Base-by-base conservation (phyloP, 2,113 vertebrate genomes). In the Nothoprocta pentlandii region DNA sequence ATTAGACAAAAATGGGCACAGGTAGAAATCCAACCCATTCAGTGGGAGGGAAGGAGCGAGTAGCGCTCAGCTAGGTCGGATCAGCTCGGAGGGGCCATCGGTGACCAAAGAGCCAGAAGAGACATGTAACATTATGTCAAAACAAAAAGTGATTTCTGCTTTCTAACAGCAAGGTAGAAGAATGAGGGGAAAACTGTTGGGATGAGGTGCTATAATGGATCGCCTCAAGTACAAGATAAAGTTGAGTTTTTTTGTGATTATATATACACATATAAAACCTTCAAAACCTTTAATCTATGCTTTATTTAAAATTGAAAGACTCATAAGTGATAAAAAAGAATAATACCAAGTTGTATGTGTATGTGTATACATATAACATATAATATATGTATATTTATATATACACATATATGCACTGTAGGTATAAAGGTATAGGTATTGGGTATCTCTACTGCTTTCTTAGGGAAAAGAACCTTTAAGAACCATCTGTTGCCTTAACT, bases 401-500 rank as follows among this genome's bases (percentile, higher is more conserved):
- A 62, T 15, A 46, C 34, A 21, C 19, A 59, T 25, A 83, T 15
- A 68, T 20, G 46, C 77, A 44, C 22, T 75, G 47, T 70, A 21
- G 21, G 47, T 49, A 11, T 11, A 49, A 11, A 49, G 49, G 47
- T 49, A 49, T 49, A 49, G 49, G 21, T 49, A 49, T 89, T 80
- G 51, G 58, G 83, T 58, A 61, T 3, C 71, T n/a, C 58, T 26
- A 36, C 42, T 56, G 83, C 46, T 59, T 91, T 75, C 90, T 74
- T 19, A 36, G 34, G 51, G 76, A 94, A 88, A 56, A 63, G 41
- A 49, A 90, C 82, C 80, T 81, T 87, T 32, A 67, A 86, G 89
- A 93, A 71, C 77, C 91, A 89, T 93, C 89, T 94, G 66, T 69
- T 89, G 83, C 77, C 84, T 85, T 66, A 87, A 41, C 87, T 66